Evolutionary conservation across 2,113 vertebrate species (phyloP).

Genomic region (Phasianus colchicus): DNA sequence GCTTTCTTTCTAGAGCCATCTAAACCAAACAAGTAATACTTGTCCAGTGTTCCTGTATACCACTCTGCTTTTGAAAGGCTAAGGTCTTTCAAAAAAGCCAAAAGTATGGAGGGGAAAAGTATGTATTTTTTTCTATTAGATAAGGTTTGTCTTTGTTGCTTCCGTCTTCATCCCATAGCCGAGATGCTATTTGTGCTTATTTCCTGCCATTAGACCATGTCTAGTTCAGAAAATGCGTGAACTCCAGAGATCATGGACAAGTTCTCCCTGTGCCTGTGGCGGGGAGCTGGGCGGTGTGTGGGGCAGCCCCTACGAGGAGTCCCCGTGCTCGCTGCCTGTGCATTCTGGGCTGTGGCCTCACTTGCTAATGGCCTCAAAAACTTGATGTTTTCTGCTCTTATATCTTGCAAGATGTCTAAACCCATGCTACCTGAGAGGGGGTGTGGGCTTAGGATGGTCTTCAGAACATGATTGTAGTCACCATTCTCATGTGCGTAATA

Average conservation of each 20-base stretch:
- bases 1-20: neutral
- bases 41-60: neutral
- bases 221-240: neutral
- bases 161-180: neutral
- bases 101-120: neutral
- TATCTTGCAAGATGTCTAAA: neutral
- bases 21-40: neutral
- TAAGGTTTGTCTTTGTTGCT: neutral
- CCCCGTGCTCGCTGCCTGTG: neutral
- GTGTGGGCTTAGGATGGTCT: neutral
- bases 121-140: neutral
- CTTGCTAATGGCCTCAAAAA: rapidly evolving
- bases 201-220: neutral
- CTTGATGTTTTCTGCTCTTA: neutral
- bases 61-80: neutral
- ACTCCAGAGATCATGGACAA: neutral
- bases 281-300: neutral
- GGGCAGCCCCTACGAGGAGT: neutral
- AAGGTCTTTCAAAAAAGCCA: neutral
- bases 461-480: neutral
- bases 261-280: neutral
- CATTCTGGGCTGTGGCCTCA: neutral
- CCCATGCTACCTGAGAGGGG: neutral
- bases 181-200: neutral
- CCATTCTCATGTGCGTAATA: neutral